Evolutionary conservation across 2,797 vertebrate species (phyloP).

Genomic region (Eupleurogrammus muticus): DNA sequence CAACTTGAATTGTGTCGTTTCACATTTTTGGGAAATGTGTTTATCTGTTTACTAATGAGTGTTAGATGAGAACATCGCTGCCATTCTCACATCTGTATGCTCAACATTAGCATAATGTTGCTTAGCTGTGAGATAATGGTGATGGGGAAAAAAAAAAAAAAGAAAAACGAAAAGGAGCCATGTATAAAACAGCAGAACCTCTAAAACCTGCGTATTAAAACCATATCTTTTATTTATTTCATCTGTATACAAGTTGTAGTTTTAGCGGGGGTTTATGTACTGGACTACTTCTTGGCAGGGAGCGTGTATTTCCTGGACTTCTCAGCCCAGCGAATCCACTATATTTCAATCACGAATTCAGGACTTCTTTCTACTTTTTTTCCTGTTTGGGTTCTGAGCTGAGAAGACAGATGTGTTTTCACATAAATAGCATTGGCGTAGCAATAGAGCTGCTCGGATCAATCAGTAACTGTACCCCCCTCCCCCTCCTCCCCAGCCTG

Average conservation of each 20-base stretch:
- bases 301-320: neutral
- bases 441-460: neutral
- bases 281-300: no score
- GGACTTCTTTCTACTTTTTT: neutral
- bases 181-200: no score
- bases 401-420: neutral
- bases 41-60: neutral
- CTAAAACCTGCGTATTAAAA: no score
- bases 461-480: neutral
- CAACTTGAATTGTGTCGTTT: neutral
- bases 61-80: neutral
- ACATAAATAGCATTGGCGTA: neutral
- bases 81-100: neutral
- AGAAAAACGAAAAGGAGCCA: no score
- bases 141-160: neutral
- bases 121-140: neutral
- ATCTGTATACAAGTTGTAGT: neutral
- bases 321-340: neutral
- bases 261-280: neutral
- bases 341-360: neutral
- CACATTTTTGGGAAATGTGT: no score
- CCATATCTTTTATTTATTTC: neutral
- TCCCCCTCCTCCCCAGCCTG: conserved; percentile 78
- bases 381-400: neutral
- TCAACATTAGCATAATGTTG: conserved; percentile 3